Conservation (phyloP, 2,113 vertebrate species). For the Pseudonaja textilis region DNA sequence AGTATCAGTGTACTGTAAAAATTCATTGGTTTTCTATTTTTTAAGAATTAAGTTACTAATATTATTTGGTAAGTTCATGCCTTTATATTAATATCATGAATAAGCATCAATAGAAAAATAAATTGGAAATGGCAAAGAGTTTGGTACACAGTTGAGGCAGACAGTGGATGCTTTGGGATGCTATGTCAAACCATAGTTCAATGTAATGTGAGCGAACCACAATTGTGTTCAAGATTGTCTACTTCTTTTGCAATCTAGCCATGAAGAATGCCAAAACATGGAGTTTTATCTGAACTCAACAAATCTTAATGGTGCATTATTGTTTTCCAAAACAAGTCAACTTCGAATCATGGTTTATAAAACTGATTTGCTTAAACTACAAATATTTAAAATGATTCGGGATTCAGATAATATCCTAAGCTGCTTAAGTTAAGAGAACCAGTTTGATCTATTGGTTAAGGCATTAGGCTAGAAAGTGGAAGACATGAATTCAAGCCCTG, state of each 20-base stretch:
- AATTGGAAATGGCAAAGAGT: neutral
- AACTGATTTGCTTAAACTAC: neutral
- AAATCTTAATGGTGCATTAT: neutral
- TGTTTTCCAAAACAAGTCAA: neutral
- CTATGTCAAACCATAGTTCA: neutral
- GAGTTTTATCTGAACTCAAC: neutral
- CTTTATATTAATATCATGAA: neutral
- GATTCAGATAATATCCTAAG: neutral
- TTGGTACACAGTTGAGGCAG: slow-evolving; percentile 17
- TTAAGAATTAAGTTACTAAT: neutral
- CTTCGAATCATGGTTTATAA: neutral
- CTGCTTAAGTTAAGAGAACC: neutral
- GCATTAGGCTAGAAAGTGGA: neutral
- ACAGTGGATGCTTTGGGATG: neutral
- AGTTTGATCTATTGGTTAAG: neutral
- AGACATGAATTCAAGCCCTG: neutral
- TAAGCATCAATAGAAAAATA: neutral
- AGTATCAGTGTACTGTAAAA: neutral
- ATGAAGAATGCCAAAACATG: neutral
- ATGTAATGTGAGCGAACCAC: too few species aligned
- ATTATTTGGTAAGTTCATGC: neutral
- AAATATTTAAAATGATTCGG: neutral
- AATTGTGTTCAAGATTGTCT: neutral
- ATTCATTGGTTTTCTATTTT: neutral
- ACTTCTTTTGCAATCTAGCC: neutral